Evolutionary conservation across 2,888 invertebrate species (phyloP), one percentile per base, ranked within the genome.

Genomic region (Synanthedon andrenaeformis): DNA sequence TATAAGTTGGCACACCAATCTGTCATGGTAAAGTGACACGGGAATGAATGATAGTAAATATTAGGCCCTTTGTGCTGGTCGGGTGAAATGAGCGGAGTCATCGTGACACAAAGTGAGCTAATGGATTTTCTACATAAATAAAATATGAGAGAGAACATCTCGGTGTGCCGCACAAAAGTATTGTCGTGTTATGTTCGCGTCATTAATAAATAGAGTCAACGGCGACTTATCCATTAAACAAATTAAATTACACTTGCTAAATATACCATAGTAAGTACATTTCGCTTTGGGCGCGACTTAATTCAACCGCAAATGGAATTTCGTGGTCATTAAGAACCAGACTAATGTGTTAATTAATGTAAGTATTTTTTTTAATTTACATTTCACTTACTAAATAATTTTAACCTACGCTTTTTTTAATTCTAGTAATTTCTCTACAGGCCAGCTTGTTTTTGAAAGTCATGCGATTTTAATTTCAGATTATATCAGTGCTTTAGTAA

Each of bases 11-110:
- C 56, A 54, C 52, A 59, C 62, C 65, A 68, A 72, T 72, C 67
- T 72, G 74, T 72, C 72, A 74, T 63, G 58, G 61, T 69, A 68
- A 68, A 72, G 72, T 76, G 75, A 75, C 74, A 72, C 57, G 51
- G 66, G 70, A 74, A 79, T 80, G 74, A 77, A 76, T 77, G 70
- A 80, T 82, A 71, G 75, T 73, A 76, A 80, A 76, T 79, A 79
- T 78, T 69, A 59, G 56, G 58, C 56, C 56, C 58, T 72, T 70
- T 72, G 53, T 55, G 58, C 52, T 57, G 55, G 55, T 57, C 56
- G 52, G 55, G 58, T 62, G 65, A 57, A 56, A 59, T 59, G 51
- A 57, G 70, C 62, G 56, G 61, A 67, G 65, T 76, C 73, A 74
- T 59, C 60, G 59, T 67, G 68, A 68, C 62, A 60, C 52, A 49